Evolutionary conservation across 2,113 vertebrate species (phyloP).

Genomic region (Potamarius usumacintae): DNA sequence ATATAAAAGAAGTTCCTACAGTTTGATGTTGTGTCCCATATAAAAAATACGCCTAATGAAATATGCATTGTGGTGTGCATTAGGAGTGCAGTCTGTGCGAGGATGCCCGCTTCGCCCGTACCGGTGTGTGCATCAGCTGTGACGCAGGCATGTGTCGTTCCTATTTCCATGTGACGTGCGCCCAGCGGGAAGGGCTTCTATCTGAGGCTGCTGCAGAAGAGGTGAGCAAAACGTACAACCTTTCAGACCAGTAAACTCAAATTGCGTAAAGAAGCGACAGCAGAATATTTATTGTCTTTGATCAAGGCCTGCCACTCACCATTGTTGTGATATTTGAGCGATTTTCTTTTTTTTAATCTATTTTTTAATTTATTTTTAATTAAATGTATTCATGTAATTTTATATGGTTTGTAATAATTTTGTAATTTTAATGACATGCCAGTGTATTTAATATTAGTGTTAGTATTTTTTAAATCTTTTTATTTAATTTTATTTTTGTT

Average conservation of each 20-base stretch:
- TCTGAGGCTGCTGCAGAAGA: slow-evolving; percentile 98
- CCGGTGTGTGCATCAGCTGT: slow-evolving; percentile 97
- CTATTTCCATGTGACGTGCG: slow-evolving; percentile 97
- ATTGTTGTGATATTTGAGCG: neutral
- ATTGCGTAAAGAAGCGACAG: neutral
- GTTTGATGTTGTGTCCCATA: too few species aligned
- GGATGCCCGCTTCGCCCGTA: slow-evolving; percentile 92
- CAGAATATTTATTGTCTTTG: neutral
- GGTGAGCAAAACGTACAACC: slow-evolving; percentile 67
- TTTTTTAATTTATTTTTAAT: neutral
- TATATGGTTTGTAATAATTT: too few species aligned
- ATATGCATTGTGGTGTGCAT: neutral
- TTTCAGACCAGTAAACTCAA: neutral
- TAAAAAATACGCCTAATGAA: neutral
- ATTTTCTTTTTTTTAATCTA: neutral
- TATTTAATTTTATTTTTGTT: too few species aligned
- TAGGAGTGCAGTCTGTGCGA: slow-evolving; percentile 98
- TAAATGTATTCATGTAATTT: too few species aligned
- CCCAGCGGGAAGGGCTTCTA: slow-evolving; percentile 94
- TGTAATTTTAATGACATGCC: too few species aligned
- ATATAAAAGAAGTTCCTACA: neutral
- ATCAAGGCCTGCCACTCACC: neutral
- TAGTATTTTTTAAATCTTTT: too few species aligned
- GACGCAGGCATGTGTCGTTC: slow-evolving; percentile 98
- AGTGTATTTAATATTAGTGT: too few species aligned